These are phyloP conservation scores for Trematomus bernacchii DNA, from an alignment of 2,797 vertebrate genomes.

Conservation along the genomic window DNA sequence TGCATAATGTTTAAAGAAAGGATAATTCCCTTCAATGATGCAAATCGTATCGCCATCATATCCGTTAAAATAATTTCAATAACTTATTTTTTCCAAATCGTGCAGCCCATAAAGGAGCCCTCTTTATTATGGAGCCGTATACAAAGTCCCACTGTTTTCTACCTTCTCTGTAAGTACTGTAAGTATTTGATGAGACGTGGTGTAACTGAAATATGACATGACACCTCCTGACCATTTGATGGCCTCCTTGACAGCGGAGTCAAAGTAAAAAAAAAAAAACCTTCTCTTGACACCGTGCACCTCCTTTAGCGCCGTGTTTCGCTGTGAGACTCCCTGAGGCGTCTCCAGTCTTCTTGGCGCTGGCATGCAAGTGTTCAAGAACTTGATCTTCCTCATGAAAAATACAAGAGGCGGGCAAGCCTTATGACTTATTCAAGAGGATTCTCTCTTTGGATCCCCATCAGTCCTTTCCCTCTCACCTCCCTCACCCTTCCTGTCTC, in stretches of 20 bases:
- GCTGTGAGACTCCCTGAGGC: constrained; percentile 30
- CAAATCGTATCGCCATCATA: too few relatives aligned
- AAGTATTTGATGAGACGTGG: constrained; percentile 21
- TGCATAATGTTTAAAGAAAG: too few relatives aligned
- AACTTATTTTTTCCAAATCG: too few relatives aligned
- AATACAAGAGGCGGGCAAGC: constrained; percentile 65
- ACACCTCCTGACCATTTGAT: constrained; percentile 19
- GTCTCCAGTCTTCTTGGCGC: constrained; percentile 19
- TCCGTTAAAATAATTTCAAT: too few relatives aligned
- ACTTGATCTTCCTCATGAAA: constrained; percentile 71
- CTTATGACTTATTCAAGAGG: constrained; percentile 74
- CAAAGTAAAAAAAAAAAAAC: constrained; percentile 53
- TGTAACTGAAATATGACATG: constrained; percentile 31
- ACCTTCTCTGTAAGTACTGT: neutral
- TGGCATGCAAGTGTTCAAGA: constrained; percentile 52
- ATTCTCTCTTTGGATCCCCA: constrained; percentile 58
- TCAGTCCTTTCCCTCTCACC: constrained; percentile 21
- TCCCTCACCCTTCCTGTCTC: constrained; percentile 17
- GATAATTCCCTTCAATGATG: too few relatives aligned
- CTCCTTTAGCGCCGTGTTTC: constrained; percentile 17
- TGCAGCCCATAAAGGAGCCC: too few relatives aligned
- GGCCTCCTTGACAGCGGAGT: neutral
- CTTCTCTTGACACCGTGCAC: neutral
- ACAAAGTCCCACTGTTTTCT: neutral
- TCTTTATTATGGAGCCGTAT: too few relatives aligned